These are phyloP conservation scores for Dryococelus australis DNA, from an alignment of 2,888 invertebrate species.

Conservation along the genomic window DNA sequence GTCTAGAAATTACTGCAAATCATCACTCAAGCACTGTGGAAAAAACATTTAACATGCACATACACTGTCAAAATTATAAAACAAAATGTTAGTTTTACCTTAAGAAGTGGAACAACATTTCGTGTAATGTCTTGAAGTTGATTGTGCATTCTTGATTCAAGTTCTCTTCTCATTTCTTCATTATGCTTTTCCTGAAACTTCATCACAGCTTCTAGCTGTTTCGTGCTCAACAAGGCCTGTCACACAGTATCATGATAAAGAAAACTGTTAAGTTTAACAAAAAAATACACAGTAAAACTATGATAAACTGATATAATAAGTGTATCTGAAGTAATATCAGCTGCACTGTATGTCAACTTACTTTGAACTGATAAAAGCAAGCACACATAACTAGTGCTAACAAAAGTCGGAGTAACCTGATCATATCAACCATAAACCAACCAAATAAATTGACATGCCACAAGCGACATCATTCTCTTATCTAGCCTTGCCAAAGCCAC, in stretches of 20 bases:
- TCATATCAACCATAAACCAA: too few relatives aligned
- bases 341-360: too few relatives aligned
- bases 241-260: not conserved
- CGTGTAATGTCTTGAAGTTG: constrained; percentile 52
- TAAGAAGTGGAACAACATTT: constrained; percentile 23
- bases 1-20: too few relatives aligned
- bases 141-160: constrained; percentile 53
- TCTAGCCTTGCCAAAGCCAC: too few relatives aligned
- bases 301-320: not conserved
- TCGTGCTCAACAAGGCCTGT: constrained; percentile 45
- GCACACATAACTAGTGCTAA: too few relatives aligned
- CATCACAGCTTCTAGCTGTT: constrained; percentile 45
- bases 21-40: too few relatives aligned
- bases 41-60: not conserved
- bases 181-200: constrained; percentile 43
- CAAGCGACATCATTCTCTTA: too few relatives aligned
- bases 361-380: too few relatives aligned
- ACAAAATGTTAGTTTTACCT: not conserved
- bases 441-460: too few relatives aligned
- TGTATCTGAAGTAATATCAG: too few relatives aligned
- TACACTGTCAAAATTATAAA: not conserved
- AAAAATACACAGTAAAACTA: not conserved
- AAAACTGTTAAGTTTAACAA: not conserved
- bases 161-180: constrained; percentile 51
- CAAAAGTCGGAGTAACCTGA: too few relatives aligned